phyloP scores from a whole-genome alignment of 2,113 vertebrate genomes.

The Oreocharis arfaki region DNA sequence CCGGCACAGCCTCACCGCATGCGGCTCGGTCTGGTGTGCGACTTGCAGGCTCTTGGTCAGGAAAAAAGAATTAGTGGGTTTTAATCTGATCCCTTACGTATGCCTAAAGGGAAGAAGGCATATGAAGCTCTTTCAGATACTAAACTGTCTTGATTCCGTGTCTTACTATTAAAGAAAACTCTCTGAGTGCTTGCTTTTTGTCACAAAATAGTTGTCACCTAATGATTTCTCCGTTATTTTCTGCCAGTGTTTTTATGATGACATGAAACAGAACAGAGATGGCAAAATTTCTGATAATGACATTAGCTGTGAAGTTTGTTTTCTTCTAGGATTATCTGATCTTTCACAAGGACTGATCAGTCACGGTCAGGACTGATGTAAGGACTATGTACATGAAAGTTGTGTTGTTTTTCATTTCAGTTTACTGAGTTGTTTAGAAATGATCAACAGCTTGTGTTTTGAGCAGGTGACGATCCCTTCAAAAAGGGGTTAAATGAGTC shows the following conservation, averaged over 20 bases:
- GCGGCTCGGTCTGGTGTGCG: not conserved
- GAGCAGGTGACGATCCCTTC: not conserved
- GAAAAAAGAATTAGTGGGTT: not conserved
- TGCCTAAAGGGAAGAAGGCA: not conserved
- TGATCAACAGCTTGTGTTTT: not conserved
- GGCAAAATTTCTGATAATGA: not conserved
- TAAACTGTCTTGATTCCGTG: not conserved
- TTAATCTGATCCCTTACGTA: not conserved
- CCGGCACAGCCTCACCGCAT: not conserved
- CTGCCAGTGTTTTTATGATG: not conserved
- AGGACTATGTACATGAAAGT: not conserved
- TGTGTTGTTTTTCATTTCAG: not conserved
- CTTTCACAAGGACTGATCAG: not conserved
- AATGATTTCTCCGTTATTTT: not conserved
- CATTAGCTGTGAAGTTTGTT: not conserved
- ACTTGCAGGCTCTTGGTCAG: not conserved
- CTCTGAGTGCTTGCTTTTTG: not conserved
- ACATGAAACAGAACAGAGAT: not conserved
- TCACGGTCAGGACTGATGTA: not conserved
- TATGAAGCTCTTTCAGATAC: not conserved
- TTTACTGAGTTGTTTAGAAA: not conserved
- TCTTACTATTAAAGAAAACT: not conserved
- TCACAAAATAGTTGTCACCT: not conserved
- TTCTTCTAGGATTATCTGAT: not conserved
- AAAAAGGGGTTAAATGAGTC: not conserved